Base-by-base conservation (phyloP, 1,140 invertebrate genomes). In the Drosophila oshimai region DNA sequence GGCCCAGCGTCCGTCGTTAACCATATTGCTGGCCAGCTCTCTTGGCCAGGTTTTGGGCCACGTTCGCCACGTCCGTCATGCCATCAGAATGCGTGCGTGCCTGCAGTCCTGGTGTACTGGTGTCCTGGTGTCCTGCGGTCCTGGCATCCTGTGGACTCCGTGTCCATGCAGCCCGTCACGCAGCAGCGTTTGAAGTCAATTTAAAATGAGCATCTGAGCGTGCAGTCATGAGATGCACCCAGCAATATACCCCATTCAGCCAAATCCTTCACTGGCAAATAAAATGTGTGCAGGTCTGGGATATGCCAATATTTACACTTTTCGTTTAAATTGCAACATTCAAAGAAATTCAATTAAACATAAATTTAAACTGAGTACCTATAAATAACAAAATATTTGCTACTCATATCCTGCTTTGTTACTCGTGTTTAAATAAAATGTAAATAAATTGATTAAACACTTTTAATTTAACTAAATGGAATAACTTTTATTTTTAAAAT, bases 131-230 rank as follows among this genome's bases (percentile, higher is more conserved):
- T 17, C 33, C 64, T 13, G 68, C 34, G 47, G 41, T 51, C 74
- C 74, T 74, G 65, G 34, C 69, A 55, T 65, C 62, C 65, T 65
- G 61, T 60, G 28, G 53, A 65, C 70, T 67, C 44, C 73, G 71
- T 74, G 73, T 74, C 71, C 80, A 87, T 70, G 76, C 81, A 65
- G 83, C 70, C 55, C 77, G 77, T 87, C 81, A 87, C 81, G 81
- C 77, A 87, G 77, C 76, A 88, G 80, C 81, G 77, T 87, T 87
- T 87, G 83, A 87, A 87, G 81, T 87, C 81, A 87, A 87, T 87
- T 87, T 87, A 88, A 88, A 87, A 87, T 87, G 83, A 88, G 81
- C 81, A 87, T 61, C 65, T 73, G 83, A 87, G 81, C 81, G 83
- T 87, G 81, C 81, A 88, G 81, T 74, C 81, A 87, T 87, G 81